Evolutionary conservation across 2,113 vertebrate genomes (phyloP).

Genomic region (Ailurus styani): DNA sequence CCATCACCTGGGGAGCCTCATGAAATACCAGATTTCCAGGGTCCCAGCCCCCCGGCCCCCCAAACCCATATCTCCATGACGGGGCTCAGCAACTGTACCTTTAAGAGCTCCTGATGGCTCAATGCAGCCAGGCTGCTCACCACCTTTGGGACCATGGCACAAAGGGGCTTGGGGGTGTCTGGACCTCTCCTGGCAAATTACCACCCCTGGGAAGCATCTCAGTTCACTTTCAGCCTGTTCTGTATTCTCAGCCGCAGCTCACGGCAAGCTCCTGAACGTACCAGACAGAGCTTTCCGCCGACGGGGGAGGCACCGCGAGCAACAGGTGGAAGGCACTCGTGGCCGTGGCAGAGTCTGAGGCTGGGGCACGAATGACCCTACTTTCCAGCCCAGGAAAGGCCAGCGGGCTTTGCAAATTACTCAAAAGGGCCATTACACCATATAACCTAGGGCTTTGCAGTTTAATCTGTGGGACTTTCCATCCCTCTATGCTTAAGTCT

Average conservation of each 20-base stretch:
- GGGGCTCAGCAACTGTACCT: background rate
- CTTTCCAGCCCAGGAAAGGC: background rate
- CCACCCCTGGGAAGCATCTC: background rate
- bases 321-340: rapidly evolving
- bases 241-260: background rate
- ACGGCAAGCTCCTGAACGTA: background rate
- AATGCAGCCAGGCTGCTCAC: rapidly evolving
- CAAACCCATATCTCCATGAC: background rate
- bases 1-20: rapidly evolving
- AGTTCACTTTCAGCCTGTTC: background rate
- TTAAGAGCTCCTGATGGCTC: background rate
- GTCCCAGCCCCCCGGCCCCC: too few relatives aligned
- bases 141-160: background rate
- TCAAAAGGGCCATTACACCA: background rate
- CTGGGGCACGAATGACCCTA: background rate
- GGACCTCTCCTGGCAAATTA: background rate
- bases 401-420: background rate
- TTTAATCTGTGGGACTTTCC: background rate
- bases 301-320: rapidly evolving
- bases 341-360: background rate
- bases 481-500: background rate
- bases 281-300: background rate
- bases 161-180: too few relatives aligned
- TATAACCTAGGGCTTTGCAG: background rate
- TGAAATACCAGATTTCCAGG: background rate